Evolutionary conservation across 2,113 vertebrate genomes (phyloP).

Genomic region (Channa argus): DNA sequence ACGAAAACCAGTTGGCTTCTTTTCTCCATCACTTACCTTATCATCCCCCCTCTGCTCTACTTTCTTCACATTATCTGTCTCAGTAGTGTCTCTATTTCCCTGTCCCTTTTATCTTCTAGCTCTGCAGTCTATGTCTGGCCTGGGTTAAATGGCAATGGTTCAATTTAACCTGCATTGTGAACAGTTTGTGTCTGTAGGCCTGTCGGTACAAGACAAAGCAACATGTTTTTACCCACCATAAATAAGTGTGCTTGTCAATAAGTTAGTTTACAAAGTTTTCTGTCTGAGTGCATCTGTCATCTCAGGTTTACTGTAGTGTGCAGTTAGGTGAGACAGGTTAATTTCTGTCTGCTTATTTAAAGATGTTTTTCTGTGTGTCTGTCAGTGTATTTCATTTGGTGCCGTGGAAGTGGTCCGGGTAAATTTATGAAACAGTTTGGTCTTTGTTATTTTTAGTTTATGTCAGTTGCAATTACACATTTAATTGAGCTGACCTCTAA

Average conservation of each 20-base stretch:
- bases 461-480: neutral
- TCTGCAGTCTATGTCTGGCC: neutral
- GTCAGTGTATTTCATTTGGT: neutral
- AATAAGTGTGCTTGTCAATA: neutral
- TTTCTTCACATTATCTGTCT: conserved; percentile 9
- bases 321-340: neutral
- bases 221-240: conserved; percentile 7
- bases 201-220: conserved; percentile 15
- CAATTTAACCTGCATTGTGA: neutral
- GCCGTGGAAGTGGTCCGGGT: neutral
- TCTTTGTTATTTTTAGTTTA: neutral
- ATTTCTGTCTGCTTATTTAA: neutral
- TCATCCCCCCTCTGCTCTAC: conserved; percentile 1
- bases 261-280: neutral
- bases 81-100: neutral
- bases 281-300: conserved; percentile 6
- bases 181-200: neutral
- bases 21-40: conserved; percentile 25
- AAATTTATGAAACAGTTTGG: neutral
- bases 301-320: neutral
- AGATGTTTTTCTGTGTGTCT: neutral
- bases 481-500: neutral
- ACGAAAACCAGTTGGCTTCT: conserved; percentile 14
- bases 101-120: neutral
- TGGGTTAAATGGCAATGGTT: neutral